phyloP scores from a whole-genome alignment of 2,113 vertebrate species.

The Mixornis gularis region DNA sequence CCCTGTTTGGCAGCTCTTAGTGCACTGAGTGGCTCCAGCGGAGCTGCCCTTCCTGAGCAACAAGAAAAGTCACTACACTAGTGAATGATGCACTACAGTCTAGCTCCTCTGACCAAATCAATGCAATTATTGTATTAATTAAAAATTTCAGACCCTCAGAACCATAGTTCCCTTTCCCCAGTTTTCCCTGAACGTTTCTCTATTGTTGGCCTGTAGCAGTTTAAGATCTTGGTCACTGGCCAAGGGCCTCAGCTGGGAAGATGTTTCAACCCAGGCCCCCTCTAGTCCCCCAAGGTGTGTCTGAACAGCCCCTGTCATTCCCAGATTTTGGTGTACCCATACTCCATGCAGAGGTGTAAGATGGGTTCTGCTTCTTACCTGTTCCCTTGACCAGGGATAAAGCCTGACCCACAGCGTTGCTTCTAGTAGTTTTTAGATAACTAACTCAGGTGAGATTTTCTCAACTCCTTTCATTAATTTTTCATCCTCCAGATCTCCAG shows the following conservation, averaged over 20 bases:
- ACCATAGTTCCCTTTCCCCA: background rate
- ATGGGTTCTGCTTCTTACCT: background rate
- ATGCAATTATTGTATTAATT: background rate
- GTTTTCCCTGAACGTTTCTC: background rate
- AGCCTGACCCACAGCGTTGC: background rate
- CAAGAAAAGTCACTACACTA: background rate
- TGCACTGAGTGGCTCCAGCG: background rate
- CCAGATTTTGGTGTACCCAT: background rate
- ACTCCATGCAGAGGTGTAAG: background rate
- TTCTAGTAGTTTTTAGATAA: background rate
- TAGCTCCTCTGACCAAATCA: background rate
- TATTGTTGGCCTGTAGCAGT: background rate
- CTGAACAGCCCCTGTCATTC: background rate
- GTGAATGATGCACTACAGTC: background rate
- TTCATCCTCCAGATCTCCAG: background rate
- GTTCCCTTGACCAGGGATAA: background rate
- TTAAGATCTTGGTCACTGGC: background rate
- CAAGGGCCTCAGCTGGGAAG: background rate
- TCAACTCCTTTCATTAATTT: background rate
- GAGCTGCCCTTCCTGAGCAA: background rate
- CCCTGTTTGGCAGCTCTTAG: background rate
- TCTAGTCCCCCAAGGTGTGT: background rate
- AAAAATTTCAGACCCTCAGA: background rate
- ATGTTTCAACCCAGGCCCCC: background rate
- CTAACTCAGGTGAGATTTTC: background rate